These are phyloP conservation scores for Galemys pyrenaicus DNA, from an alignment of 2,113 vertebrate genomes.

Conservation along the genomic window DNA sequence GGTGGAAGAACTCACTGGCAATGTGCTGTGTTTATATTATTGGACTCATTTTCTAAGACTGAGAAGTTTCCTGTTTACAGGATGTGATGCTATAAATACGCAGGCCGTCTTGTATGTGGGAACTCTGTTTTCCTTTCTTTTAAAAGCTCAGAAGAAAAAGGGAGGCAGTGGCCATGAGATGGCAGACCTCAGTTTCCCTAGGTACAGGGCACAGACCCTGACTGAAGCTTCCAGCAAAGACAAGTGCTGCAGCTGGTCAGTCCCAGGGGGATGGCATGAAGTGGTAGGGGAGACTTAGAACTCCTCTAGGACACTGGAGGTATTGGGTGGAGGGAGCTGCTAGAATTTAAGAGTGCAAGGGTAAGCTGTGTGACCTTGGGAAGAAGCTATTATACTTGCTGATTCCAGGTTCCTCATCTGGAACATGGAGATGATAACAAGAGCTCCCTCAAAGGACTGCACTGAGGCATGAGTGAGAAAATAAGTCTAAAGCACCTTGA, in stretches of 20 bases:
- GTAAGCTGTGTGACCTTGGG: background rate
- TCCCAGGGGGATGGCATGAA: background rate
- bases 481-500: background rate
- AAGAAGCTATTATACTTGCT: background rate
- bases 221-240: background rate
- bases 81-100: constrained; percentile 66
- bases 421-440: background rate
- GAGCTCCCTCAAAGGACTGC: background rate
- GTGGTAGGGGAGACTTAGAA: rapidly evolving
- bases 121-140: constrained; percentile 36
- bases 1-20: constrained; percentile 31
- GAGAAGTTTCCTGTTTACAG: constrained; percentile 71
- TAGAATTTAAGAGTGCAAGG: background rate
- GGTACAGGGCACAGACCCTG: background rate
- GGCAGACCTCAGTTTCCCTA: constrained; percentile 35
- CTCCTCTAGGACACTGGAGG: background rate
- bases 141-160: background rate
- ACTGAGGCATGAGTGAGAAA: background rate
- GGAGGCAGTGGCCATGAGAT: constrained; percentile 62
- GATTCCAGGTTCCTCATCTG: background rate
- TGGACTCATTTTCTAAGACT: constrained; percentile 55
- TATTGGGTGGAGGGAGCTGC: background rate
- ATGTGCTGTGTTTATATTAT: constrained; percentile 57
- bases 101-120: constrained; percentile 43
- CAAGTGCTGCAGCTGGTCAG: background rate